Evolutionary conservation across 1,140 invertebrate genomes (phyloP).

Genomic region (Triops longicaudatus): DNA sequence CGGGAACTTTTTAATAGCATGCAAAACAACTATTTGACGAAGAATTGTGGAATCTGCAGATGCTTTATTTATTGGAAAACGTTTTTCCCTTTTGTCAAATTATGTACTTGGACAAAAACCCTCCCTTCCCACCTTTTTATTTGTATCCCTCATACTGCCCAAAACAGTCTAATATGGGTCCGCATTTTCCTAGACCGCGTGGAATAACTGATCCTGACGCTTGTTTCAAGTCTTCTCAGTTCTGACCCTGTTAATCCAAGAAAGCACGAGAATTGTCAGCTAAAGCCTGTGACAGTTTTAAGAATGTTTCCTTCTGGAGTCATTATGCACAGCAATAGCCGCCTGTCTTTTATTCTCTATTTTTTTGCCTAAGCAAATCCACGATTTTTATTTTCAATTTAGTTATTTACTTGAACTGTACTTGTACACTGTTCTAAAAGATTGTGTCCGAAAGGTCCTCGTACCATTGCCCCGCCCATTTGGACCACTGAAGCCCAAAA

Average conservation of each 20-base stretch:
- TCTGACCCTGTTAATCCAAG: background rate
- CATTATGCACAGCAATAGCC: slow-evolving; percentile 7
- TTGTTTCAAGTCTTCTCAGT: background rate
- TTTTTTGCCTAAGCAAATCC: background rate
- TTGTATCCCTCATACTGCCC: background rate
- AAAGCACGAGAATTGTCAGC: background rate
- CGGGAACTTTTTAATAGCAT: background rate
- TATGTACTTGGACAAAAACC: background rate
- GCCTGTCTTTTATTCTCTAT: background rate
- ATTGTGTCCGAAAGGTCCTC: background rate
- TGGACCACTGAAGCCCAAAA: background rate
- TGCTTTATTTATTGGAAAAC: background rate
- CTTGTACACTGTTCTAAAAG: background rate
- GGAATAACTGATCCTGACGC: background rate
- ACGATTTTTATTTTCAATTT: background rate
- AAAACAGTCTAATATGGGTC: background rate
- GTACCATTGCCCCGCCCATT: background rate
- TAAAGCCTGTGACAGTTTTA: background rate
- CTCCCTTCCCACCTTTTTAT: background rate
- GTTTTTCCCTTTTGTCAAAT: background rate
- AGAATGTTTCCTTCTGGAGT: background rate
- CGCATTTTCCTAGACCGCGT: background rate
- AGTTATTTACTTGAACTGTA: background rate
- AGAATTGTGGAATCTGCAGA: background rate
- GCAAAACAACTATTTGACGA: background rate